These are phyloP conservation scores for Parauchenoglanis punctatus DNA, from an alignment of 2,797 vertebrate species.

Conservation along the genomic window DNA sequence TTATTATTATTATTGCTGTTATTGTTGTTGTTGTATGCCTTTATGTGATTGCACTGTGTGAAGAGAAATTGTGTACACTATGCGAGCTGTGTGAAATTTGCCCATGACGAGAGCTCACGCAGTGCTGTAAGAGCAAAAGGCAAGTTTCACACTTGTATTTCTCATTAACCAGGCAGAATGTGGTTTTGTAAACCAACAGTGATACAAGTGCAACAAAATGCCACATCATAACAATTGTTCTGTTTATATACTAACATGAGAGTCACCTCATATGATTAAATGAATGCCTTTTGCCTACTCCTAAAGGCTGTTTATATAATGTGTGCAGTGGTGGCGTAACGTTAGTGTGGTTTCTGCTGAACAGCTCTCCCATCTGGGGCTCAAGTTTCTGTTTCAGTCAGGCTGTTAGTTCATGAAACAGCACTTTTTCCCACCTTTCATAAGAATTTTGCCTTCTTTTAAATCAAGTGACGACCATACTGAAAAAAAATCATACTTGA, in stretches of 20 bases:
- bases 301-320: background rate
- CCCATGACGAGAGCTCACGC: background rate
- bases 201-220: background rate
- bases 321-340: background rate
- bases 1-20: background rate
- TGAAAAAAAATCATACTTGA: background rate
- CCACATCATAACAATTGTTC: background rate
- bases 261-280: background rate
- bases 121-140: background rate
- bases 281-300: background rate
- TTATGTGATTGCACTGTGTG: background rate
- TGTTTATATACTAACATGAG: background rate
- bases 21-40: background rate
- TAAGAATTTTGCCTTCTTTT: background rate
- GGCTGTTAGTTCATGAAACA: background rate
- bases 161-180: background rate
- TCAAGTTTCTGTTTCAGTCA: background rate
- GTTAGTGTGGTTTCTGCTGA: conserved; percentile 8
- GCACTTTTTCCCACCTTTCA: background rate
- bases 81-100: background rate
- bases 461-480: background rate
- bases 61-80: background rate
- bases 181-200: background rate
- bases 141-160: background rate
- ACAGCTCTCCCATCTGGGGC: background rate